Percentiles rank a stretch among this genome's conserved stretches.
These are phyloP conservation scores for Drosophila ironensis DNA, from an alignment of 1,140 invertebrate species.

Conservation along the genomic window DNA sequence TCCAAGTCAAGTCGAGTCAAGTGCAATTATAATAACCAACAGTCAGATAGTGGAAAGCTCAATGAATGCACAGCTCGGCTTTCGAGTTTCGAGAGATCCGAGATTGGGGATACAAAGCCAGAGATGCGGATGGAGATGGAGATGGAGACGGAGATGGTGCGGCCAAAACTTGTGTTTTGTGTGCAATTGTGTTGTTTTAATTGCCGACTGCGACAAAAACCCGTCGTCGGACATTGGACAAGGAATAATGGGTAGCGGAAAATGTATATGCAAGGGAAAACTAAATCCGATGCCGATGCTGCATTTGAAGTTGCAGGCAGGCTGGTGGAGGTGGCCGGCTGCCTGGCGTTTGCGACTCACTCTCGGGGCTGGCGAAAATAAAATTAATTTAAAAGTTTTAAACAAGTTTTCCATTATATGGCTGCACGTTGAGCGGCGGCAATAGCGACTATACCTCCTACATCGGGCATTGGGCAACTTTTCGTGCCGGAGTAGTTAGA, in stretches of 20 bases:
- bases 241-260: conserved; percentile 19
- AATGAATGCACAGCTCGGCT: conserved; percentile 19
- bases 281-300: conserved; percentile 31
- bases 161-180: conserved; percentile 49
- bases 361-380: conserved; percentile 55
- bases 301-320: conserved; percentile 30
- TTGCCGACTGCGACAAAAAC: conserved; percentile 46
- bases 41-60: conserved; percentile 27
- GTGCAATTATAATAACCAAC: conserved; percentile 48
- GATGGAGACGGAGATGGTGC: conserved; percentile 23
- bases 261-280: conserved; percentile 19
- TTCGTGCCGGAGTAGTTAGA: conserved; percentile 56
- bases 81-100: neutral
- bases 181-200: conserved; percentile 75
- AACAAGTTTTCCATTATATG: conserved; percentile 75
- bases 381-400: conserved; percentile 79
- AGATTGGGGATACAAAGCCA: conserved; percentile 8
- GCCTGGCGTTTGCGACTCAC: neutral
- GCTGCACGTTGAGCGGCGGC: conserved; percentile 24
- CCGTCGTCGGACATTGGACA: conserved; percentile 18
- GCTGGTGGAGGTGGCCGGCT: too few species aligned
- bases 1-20: conserved; percentile 35
- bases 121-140: neutral
- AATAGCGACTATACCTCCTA: neutral
- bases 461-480: conserved; percentile 42